Percentiles rank a stretch among this genome's conserved stretches.
Evolutionary conservation across 1,140 invertebrate species (phyloP).

Genomic region (Nomia melanderi): DNA sequence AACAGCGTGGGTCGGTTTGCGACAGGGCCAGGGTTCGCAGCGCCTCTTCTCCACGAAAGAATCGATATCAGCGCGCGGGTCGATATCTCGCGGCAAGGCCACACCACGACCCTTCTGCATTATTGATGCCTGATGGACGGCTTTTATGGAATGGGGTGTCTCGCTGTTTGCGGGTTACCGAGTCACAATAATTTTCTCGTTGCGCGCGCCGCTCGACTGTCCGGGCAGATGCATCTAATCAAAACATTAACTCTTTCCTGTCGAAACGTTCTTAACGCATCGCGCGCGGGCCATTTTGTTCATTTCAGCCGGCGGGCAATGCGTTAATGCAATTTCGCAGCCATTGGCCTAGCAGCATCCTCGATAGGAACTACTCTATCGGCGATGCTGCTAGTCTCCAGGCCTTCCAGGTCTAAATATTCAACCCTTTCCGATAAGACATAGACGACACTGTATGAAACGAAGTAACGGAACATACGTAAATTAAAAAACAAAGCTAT

Average conservation of each 20-base stretch:
- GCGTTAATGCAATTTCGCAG: too few species aligned
- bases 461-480: too few species aligned
- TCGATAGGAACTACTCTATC: too few species aligned
- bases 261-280: too few species aligned
- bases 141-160: conserved; percentile 69
- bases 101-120: conserved; percentile 72
- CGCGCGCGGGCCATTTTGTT: too few species aligned
- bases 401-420: too few species aligned
- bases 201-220: conserved; percentile 25
- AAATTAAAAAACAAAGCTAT: too few species aligned
- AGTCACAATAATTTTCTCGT: conserved; percentile 56
- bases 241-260: conserved; percentile 13
- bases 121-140: conserved; percentile 72
- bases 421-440: too few species aligned
- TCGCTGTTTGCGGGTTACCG: conserved; percentile 65
- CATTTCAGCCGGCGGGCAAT: too few species aligned
- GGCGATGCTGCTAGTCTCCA: too few species aligned
- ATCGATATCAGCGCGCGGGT: conserved; percentile 69
- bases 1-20: conserved; percentile 27
- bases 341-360: too few species aligned
- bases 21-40: conserved; percentile 6
- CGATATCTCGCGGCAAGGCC: conserved; percentile 73
- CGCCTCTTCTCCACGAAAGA: conserved; percentile 21
- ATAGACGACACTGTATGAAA: too few species aligned
- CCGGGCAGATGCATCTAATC: neutral